Percentiles rank a stretch among this genome's conserved stretches.
phyloP scores from a whole-genome alignment of 2,797 vertebrate species.

The Clarias fuscus region DNA sequence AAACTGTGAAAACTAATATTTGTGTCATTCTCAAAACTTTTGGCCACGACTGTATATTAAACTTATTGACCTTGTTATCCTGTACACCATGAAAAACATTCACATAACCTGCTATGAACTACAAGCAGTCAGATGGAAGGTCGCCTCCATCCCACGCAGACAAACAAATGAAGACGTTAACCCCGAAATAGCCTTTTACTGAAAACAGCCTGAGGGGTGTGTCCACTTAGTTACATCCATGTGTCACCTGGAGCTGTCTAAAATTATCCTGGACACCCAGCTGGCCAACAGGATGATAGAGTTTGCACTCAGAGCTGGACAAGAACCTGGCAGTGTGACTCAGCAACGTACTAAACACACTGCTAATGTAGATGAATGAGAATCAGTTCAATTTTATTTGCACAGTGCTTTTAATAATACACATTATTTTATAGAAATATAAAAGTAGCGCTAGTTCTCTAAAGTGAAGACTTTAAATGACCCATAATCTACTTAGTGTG shows the following conservation, averaged over 20 bases:
- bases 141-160: neutral
- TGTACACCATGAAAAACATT: neutral
- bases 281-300: neutral
- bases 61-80: neutral
- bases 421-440: neutral
- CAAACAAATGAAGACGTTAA: neutral
- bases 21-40: no score
- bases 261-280: conserved; percentile 13
- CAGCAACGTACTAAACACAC: neutral
- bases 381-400: neutral
- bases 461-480: neutral
- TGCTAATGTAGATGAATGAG: neutral
- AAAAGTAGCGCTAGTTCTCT: neutral
- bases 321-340: conserved; percentile 3
- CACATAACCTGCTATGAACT: neutral
- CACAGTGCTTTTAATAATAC: neutral
- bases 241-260: neutral
- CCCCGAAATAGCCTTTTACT: neutral
- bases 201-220: neutral
- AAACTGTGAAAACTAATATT: no score
- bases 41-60: neutral
- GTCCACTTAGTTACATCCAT: neutral
- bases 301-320: neutral
- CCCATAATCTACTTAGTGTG: neutral
- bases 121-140: neutral